Percentiles rank a stretch among this genome's conserved stretches.
These are phyloP conservation scores for Trematomus bernacchii DNA, from an alignment of 2,797 vertebrate genomes.

Conservation along the genomic window DNA sequence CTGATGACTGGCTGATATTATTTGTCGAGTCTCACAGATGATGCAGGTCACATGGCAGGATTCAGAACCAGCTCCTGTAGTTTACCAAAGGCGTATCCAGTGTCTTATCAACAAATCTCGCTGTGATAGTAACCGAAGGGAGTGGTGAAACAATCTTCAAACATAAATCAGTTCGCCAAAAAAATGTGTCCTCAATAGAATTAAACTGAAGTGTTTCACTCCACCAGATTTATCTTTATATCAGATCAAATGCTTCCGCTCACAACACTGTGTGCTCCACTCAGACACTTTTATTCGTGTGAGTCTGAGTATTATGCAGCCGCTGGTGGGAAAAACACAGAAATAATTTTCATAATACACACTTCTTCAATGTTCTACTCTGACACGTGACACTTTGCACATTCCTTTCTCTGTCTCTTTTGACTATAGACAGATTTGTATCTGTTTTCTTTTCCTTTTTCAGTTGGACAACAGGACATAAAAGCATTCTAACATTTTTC, in stretches of 20 bases:
- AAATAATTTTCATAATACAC: conserved; percentile 11
- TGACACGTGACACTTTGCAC: not conserved
- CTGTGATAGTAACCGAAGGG: not conserved
- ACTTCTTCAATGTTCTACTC: conserved; percentile 21
- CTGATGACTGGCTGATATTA: too few species aligned
- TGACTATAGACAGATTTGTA: not conserved
- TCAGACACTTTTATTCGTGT: not conserved
- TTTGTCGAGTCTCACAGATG: too few species aligned
- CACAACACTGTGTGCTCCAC: not conserved
- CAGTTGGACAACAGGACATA: too few species aligned
- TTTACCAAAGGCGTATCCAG: too few species aligned
- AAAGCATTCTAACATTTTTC: too few species aligned
- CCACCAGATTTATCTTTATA: not conserved
- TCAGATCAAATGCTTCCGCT: not conserved
- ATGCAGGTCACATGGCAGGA: too few species aligned
- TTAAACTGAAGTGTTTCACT: not conserved
- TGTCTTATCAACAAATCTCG: too few species aligned
- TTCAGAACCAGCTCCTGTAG: too few species aligned
- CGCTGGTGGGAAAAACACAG: not conserved
- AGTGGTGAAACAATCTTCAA: not conserved
- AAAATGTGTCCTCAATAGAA: not conserved
- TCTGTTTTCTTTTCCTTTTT: not conserved
- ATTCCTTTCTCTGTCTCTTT: not conserved
- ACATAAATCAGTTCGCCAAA: not conserved
- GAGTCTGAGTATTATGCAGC: not conserved